Conservation (phyloP, 1,140 invertebrate genomes). For the Drosophila seguyi region DNA sequence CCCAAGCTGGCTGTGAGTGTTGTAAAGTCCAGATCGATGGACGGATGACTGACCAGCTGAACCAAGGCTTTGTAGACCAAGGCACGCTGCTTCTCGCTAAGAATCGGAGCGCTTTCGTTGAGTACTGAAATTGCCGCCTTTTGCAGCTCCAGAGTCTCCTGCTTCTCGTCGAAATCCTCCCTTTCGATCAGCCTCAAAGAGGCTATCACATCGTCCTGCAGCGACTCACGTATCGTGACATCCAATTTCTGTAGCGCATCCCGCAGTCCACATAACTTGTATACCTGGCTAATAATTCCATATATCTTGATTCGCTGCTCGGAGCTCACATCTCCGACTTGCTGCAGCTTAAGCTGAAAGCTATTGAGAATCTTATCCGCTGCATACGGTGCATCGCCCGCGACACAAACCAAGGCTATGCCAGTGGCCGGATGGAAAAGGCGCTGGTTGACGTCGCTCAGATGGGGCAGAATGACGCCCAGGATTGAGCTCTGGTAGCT, state of each 20-base stretch:
- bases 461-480: constrained; percentile 70
- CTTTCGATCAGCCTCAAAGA: constrained; percentile 53
- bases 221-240: constrained; percentile 30
- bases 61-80: constrained; percentile 72
- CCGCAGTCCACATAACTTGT: constrained; percentile 51
- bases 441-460: constrained; percentile 78
- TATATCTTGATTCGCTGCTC: constrained; percentile 72
- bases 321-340: constrained; percentile 14
- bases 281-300: constrained; percentile 68
- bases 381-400: constrained; percentile 71
- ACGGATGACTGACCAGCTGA: constrained; percentile 65
- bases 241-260: constrained; percentile 49
- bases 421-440: constrained; percentile 71
- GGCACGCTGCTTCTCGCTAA: constrained; percentile 71
- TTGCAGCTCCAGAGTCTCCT: constrained; percentile 65
- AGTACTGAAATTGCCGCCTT: constrained; percentile 60
- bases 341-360: constrained; percentile 68
- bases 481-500: constrained; percentile 73
- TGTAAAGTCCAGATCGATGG: constrained; percentile 71
- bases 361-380: constrained; percentile 74
- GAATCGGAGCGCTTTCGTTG: constrained; percentile 59
- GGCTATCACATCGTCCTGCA: constrained; percentile 69
- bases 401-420: constrained; percentile 75
- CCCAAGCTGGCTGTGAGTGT: constrained; percentile 57
- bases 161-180: constrained; percentile 41